These are phyloP conservation scores for Harpalus rubripes DNA, from an alignment of 2,888 invertebrate genomes.

Conservation along the genomic window DNA sequence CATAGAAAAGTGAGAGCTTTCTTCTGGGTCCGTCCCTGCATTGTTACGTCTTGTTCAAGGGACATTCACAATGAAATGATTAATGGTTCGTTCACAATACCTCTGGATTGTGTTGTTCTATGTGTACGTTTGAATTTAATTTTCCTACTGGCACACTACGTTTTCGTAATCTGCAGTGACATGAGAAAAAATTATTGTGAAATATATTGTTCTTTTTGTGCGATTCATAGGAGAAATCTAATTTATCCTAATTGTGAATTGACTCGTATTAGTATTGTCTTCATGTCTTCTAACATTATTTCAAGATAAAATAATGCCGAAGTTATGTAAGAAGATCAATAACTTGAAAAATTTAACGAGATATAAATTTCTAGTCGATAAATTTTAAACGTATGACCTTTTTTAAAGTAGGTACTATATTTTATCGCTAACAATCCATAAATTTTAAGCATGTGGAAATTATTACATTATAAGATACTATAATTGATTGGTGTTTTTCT, in stretches of 20 bases:
- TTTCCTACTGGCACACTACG: slow-evolving; percentile 18
- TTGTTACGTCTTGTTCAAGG: slow-evolving; percentile 35
- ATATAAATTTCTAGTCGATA: slow-evolving; percentile 31
- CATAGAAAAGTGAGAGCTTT: background rate
- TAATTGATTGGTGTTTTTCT: slow-evolving; percentile 31
- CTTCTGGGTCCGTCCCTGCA: slow-evolving; percentile 16
- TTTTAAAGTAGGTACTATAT: slow-evolving; percentile 22
- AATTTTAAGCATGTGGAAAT: slow-evolving; percentile 14
- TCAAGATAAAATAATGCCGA: slow-evolving; percentile 34
- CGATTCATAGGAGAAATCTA: slow-evolving; percentile 43
- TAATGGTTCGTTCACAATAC: slow-evolving; percentile 45
- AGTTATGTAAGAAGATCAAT: slow-evolving; percentile 20
- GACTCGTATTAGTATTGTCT: slow-evolving; percentile 2
- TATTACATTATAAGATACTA: slow-evolving; percentile 24
- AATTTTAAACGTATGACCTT: slow-evolving; percentile 35
- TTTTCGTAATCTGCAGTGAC: slow-evolving; percentile 28
- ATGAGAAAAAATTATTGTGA: slow-evolving; percentile 44
- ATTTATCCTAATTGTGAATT: background rate
- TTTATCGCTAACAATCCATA: slow-evolving; percentile 29
- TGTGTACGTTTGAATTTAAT: slow-evolving; percentile 22
- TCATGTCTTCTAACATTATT: slow-evolving; percentile 23
- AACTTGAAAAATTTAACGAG: slow-evolving; percentile 44
- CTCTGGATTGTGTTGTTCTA: slow-evolving; percentile 50
- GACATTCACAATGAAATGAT: slow-evolving; percentile 47
- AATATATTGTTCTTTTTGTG: slow-evolving; percentile 42